These are phyloP conservation scores for Podarcis raffonei DNA, from an alignment of 2,113 vertebrate species.

Conservation along the genomic window DNA sequence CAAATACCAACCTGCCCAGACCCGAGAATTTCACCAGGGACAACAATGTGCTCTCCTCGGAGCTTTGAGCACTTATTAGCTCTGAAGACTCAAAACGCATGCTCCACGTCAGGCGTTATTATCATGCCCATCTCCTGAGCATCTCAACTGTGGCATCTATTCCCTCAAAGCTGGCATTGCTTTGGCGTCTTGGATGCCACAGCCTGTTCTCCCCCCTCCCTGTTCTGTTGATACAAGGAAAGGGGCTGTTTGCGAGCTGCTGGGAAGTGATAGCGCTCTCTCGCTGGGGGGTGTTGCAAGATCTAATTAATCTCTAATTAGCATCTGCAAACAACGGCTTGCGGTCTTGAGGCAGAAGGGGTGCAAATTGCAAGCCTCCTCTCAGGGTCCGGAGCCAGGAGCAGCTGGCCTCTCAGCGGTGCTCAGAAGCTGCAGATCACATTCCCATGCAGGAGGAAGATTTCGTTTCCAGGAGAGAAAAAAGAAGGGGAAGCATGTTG, in stretches of 20 bases:
- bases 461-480: background rate
- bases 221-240: background rate
- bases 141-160: background rate
- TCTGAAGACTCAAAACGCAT: background rate
- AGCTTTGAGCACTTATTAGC: background rate
- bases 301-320: slow-evolving; percentile 14
- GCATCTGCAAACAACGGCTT: background rate
- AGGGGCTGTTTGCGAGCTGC: background rate
- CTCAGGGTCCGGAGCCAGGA: background rate
- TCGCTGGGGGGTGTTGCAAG: background rate
- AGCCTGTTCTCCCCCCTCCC: background rate
- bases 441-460: accelerated
- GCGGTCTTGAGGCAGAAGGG: background rate
- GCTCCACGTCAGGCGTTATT: background rate
- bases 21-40: too few relatives aligned
- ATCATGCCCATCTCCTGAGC: background rate
- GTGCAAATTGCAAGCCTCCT: accelerated
- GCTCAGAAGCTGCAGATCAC: background rate
- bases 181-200: too few relatives aligned
- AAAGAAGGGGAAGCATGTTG: background rate
- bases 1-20: too few relatives aligned
- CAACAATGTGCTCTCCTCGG: too few relatives aligned
- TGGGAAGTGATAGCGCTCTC: background rate
- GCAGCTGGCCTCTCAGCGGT: slow-evolving; percentile 18
- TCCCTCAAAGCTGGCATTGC: background rate